Base-by-base conservation (phyloP, 2,888 invertebrate genomes). In the Eupithecia pulchellata region DNA sequence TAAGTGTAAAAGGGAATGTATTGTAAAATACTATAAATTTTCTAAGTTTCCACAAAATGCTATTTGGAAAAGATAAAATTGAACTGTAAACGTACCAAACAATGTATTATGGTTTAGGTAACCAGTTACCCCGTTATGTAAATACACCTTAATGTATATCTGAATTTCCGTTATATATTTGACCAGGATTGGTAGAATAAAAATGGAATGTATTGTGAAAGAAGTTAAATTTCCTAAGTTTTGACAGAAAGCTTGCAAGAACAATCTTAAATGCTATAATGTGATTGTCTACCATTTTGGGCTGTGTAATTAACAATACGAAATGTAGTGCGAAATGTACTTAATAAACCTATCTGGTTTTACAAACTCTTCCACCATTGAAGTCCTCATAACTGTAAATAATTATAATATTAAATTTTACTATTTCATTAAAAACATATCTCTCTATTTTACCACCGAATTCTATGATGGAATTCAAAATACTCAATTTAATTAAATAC, bases 401-500 rank as follows among this genome's bases (percentile, higher is more conserved):
- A 76, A 64, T n/a, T 42, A n/a, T 42, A 58, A n/a, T 42, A 58
- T 58, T 52, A 4, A 68, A 34, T 32, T 73, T 65, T 66, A 58
- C 63, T 74, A 71, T 79, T 82, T 79, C 76, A 79, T 80, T 80
- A 79, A 72, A 74, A 78, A 87, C 88, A 90, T 89, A 88, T 90
- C 87, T 83, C 77, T 80, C 78, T 71, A 79, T 81, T 82, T 85
- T 87, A 91, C 91, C 91, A 91, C 92, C 91, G 91, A 89, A 85
- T 86, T 84, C 82, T 81, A 47, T 61, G 52, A 72, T 64, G 65
- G 77, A 77, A 76, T 76, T 77, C 72, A 76, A 70, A 92, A 92
- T 93, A 92, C 92, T 92, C 92, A 89, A 84, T 79, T 36, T 32
- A 30, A 77, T 81, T 52, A 52, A 52, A 52, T 83, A 82, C 80